Evolutionary conservation across 2,797 vertebrate species (phyloP).

Genomic region (Pelochelys cantorii): DNA sequence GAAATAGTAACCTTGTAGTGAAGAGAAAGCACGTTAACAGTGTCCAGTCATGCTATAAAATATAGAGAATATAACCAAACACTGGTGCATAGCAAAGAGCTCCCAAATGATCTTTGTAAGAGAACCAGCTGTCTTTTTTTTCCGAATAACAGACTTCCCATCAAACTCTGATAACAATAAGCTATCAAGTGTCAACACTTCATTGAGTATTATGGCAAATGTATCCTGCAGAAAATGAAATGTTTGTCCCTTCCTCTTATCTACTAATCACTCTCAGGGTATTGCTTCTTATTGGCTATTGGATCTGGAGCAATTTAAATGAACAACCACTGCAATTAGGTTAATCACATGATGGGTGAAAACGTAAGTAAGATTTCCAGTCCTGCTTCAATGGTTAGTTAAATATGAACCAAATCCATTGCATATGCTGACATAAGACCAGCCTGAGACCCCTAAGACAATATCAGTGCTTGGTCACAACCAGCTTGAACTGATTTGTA

Average conservation of each 20-base stretch:
- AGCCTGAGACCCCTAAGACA: not conserved
- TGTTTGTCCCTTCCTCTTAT: not conserved
- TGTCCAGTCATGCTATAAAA: not conserved
- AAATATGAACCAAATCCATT: not conserved
- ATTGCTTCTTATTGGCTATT: not conserved
- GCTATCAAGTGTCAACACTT: conserved; percentile 31
- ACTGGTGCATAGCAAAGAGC: conserved; percentile 6
- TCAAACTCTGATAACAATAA: conserved; percentile 24
- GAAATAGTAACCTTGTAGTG: not conserved
- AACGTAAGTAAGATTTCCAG: not conserved
- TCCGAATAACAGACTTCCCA: not conserved
- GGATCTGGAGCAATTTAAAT: accelerated
- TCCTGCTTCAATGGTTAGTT: not conserved
- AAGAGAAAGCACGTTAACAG: not conserved
- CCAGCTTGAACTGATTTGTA: not conserved
- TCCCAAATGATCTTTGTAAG: not conserved
- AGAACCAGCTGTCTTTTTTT: not conserved
- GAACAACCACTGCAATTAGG: not conserved
- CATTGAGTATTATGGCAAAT: not conserved
- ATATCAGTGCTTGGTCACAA: not conserved
- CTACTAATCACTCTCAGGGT: not conserved
- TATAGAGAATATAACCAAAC: conserved; percentile 25
- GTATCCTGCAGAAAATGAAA: conserved; percentile 30
- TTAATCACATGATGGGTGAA: not conserved
- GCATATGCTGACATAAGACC: not conserved